phyloP scores from a whole-genome alignment of 1,140 invertebrate genomes.

The Plutomurus gul region DNA sequence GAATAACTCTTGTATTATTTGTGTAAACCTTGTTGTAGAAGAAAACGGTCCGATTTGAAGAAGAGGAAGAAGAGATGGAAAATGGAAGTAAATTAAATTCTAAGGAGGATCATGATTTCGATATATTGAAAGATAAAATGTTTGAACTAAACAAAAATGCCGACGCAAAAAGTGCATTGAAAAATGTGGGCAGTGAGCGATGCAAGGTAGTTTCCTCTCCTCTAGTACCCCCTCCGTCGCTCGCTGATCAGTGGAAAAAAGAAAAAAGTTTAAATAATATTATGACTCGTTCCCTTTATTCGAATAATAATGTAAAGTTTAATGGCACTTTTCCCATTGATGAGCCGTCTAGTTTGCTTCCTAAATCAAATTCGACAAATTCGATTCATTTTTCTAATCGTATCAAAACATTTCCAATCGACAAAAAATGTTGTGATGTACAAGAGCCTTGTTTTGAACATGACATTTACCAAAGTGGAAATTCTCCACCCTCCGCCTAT shows the following conservation, averaged over 20 bases:
- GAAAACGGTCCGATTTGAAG: constrained; percentile 53
- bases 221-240: not conserved
- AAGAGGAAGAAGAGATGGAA: constrained; percentile 7
- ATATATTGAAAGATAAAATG: not conserved
- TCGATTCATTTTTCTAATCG: not conserved
- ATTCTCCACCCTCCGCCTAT: not conserved
- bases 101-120: not conserved
- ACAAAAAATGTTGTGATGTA: constrained; percentile 51
- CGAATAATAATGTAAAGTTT: constrained; percentile 39
- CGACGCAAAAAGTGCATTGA: constrained; percentile 1
- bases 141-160: not conserved
- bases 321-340: constrained; percentile 55
- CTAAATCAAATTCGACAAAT: not conserved
- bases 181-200: not conserved
- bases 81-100: not conserved
- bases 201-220: not conserved
- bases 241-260: not conserved
- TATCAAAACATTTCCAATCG: constrained; percentile 52
- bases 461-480: constrained; percentile 25
- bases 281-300: not conserved
- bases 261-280: not conserved
- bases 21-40: constrained; percentile 40
- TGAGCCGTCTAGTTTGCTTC: constrained; percentile 54
- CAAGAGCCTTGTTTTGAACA: constrained; percentile 47
- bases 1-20: not conserved